A percentile compares a stretch with the other conserved stretches of the same genome.
phyloP scores from a whole-genome alignment of 92 coral and sea anemone genomes.

The Umimayanthus kanabou region DNA sequence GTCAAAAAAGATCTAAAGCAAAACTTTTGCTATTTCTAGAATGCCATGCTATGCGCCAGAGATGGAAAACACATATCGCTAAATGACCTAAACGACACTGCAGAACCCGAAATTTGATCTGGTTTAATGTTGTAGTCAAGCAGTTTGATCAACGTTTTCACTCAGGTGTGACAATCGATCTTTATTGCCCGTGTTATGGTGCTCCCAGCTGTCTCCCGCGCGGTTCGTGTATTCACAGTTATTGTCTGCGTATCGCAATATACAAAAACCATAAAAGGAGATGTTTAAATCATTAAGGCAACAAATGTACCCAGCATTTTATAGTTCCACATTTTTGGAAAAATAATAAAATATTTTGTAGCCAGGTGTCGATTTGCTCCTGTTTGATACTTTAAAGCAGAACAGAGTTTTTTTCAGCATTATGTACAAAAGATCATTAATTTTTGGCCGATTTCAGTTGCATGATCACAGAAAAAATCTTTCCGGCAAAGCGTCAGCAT shows the following conservation, averaged over 20 bases:
- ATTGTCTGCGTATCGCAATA: not conserved
- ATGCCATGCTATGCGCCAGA: not conserved
- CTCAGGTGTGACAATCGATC: not conserved
- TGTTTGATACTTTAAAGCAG: not conserved
- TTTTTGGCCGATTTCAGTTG: not conserved
- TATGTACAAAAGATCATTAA: not conserved
- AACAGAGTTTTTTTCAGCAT: not conserved
- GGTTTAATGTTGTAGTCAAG: not conserved
- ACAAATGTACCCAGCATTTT: not conserved
- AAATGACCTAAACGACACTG: not conserved
- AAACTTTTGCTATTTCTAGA: not conserved
- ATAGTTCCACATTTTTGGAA: not conserved
- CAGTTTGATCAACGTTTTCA: not conserved
- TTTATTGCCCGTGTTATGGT: not conserved
- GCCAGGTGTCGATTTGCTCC: not conserved
- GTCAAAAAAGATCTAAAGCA: not conserved
- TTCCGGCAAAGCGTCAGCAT: not conserved
- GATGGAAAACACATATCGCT: not conserved
- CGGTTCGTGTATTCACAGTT: not conserved
- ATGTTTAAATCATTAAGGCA: not conserved
- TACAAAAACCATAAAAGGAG: conserved; percentile 24
- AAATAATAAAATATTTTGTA: not conserved
- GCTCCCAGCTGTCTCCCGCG: not conserved
- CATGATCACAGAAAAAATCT: not conserved
- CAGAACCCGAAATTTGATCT: not conserved